Base-by-base conservation (phyloP, 2,797 vertebrate genomes). In the Adrianichthys oophorus region DNA sequence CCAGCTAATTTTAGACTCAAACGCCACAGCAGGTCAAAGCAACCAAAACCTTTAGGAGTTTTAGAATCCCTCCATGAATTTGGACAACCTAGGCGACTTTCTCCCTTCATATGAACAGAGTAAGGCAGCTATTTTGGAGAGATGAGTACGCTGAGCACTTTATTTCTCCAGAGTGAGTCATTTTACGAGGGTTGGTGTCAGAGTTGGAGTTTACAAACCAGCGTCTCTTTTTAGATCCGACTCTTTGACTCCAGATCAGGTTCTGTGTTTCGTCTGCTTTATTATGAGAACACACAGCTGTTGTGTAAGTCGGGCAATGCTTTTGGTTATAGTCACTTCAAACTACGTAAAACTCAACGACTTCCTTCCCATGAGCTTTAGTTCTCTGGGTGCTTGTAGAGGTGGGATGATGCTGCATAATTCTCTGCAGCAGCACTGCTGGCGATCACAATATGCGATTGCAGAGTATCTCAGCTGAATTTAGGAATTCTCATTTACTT, bases 401-500 rank as follows among this genome's bases (percentile, higher is more conserved):
- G 32, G 17, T 41, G 50, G 23, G 21, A 48, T 15, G 15, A 23
- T 14, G n/a, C 29, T 5, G 13, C 24, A 52, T 5, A 24, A 24
- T 15, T 37, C 17, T 41, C 50, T 17, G 17, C 18, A 15, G 0
- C 18, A 19, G 19, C 45, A 1, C 23, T 6, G 23, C 19, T 15
- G 46, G 49, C 32, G 29, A 37, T 51, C 26, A 24, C 18, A 48
- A 44, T 43, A 19, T 43, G 2, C 19, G 19, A 44, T n/a, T 3
- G 4, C 8, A 29, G 10, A 26, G 50, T 60, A 3, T 41, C 17
- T 14, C 46, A 21, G 32, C 32, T 54, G 41, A 41, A 15, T n/a
- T 40, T 52, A 23, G 52, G 42, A 5, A 29, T 37, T 51, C 61
- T 26, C 42, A 47, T 63, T 70, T 57, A 66, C 43, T 56, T 56